A percentile compares a stretch with the other conserved stretches of the same genome.
Evolutionary conservation across 2,888 invertebrate genomes (phyloP).

Genomic region (Halictus ligatus): DNA sequence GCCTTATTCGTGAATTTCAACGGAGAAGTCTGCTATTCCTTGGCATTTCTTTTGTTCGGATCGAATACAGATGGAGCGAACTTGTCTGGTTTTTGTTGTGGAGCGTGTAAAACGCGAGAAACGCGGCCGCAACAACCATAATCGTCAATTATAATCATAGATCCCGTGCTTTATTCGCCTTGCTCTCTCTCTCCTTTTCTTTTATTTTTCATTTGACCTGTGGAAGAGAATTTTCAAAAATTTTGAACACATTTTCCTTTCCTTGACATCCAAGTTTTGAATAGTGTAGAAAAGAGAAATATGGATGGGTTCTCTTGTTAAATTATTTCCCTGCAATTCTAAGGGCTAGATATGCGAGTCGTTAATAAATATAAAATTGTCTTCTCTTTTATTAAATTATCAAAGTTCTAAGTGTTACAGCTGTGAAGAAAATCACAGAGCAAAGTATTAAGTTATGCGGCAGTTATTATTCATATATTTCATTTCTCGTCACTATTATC

Average conservation of each 20-base stretch:
- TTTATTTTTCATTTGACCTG: not conserved
- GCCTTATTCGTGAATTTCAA: not conserved
- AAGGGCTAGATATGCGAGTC: not conserved
- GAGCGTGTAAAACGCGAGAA: not conserved
- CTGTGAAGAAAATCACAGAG: not conserved
- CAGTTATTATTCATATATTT: not conserved
- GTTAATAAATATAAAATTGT: not conserved
- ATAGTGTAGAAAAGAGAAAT: too few relatives aligned
- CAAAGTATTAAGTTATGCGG: not conserved
- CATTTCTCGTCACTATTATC: not conserved
- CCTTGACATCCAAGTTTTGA: not conserved
- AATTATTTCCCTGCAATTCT: not conserved
- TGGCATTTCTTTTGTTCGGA: not conserved
- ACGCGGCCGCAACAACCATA: not conserved
- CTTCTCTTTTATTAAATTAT: not conserved
- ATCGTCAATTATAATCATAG: not conserved
- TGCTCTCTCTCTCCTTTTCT: not conserved
- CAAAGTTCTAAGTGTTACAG: not conserved
- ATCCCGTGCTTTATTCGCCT: not conserved
- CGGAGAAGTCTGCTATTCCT: not conserved
- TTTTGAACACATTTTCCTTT: not conserved
- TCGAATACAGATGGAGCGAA: not conserved
- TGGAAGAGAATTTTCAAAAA: not conserved
- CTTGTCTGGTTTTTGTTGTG: not conserved
- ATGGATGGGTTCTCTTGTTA: too few relatives aligned